These are phyloP conservation scores for Pachymerium ferrugineum DNA, from an alignment of 2,888 invertebrate genomes.

Conservation along the genomic window DNA sequence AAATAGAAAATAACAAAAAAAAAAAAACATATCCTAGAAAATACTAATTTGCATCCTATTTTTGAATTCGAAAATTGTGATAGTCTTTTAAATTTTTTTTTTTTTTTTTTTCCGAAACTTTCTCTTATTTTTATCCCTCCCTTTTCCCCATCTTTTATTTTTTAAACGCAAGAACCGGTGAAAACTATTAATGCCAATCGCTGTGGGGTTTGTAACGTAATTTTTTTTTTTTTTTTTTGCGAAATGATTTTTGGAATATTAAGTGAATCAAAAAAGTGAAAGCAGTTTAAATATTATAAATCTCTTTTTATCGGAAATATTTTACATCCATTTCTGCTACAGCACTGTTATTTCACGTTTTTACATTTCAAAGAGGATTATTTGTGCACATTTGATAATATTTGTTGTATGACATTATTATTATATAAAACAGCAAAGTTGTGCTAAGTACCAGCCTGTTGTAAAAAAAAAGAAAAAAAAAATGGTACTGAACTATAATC, in stretches of 20 bases:
- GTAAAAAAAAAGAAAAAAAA: no score
- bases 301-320: constrained; percentile 5
- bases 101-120: neutral
- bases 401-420: neutral
- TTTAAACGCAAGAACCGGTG: neutral
- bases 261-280: neutral
- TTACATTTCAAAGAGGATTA: neutral
- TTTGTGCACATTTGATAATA: constrained; percentile 21
- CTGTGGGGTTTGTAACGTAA: neutral
- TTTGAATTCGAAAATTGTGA: no score
- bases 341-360: constrained; percentile 13
- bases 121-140: no score
- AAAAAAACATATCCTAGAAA: neutral
- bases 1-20: neutral
- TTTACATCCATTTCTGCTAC: neutral
- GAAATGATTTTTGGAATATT: no score
- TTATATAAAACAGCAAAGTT: neutral
- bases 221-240: no score
- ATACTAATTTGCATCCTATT: neutral
- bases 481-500: constrained; percentile 15
- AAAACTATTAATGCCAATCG: neutral
- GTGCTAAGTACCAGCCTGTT: constrained; percentile 19
- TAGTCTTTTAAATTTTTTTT: neutral
- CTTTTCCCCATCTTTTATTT: neutral
- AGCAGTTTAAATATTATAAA: constrained; percentile 7